phyloP scores from a whole-genome alignment of 2,797 vertebrate genomes.

The Coregonus suidteri region DNA sequence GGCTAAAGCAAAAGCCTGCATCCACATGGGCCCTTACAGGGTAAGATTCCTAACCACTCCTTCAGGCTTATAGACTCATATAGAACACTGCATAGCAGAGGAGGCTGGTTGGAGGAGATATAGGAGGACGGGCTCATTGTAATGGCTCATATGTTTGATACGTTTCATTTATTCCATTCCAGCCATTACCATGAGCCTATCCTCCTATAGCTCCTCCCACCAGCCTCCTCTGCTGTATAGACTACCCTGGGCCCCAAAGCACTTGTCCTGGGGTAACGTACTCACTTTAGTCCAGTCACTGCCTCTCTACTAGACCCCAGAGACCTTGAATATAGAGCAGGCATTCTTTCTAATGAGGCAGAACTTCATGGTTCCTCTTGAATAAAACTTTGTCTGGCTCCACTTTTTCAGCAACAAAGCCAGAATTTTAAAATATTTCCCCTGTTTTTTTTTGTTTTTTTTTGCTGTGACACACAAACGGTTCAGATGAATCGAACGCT shows the following conservation, averaged over 20 bases:
- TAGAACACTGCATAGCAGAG: no score
- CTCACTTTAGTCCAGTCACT: constrained; percentile 66
- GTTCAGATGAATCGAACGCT: constrained; percentile 62
- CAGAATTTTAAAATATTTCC: constrained; percentile 61
- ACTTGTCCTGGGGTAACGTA: constrained; percentile 63
- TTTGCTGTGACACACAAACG: constrained; percentile 63
- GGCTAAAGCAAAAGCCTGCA: background rate
- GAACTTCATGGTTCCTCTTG: constrained; percentile 72
- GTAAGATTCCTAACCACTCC: background rate
- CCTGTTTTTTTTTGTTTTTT: constrained; percentile 34
- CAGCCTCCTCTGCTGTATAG: no score
- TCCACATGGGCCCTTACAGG: background rate
- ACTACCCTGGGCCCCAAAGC: constrained; percentile 25
- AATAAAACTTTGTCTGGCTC: constrained; percentile 73
- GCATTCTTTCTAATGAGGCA: constrained; percentile 76
- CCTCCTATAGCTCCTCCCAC: no score
- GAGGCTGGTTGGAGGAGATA: no score
- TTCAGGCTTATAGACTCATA: background rate
- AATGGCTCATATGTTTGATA: no score
- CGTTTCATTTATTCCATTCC: no score
- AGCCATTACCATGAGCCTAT: no score
- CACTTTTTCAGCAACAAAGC: constrained; percentile 75
- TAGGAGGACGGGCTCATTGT: no score
- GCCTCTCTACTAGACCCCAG: constrained; percentile 65
- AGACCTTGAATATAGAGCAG: constrained; percentile 78